Base-by-base conservation (phyloP, 2,888 invertebrate genomes). In the Pteria penguin region DNA sequence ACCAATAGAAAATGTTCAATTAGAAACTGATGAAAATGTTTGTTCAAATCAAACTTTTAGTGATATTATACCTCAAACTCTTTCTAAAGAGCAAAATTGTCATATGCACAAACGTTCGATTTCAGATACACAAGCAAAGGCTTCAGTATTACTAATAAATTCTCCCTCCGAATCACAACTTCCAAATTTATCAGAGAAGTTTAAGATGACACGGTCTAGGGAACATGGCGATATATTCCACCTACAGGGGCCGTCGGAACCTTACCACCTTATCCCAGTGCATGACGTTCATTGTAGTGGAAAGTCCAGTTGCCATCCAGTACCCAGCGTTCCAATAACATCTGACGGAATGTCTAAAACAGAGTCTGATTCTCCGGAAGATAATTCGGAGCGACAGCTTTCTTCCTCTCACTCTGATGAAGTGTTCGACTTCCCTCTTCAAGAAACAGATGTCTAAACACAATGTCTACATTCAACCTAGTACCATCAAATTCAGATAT, bases 191-290 rank as follows among this genome's bases (percentile, higher is more conserved):
- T 80, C 83, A 4, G 78, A 80, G 3, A 79, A 72, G 27, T 82
- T 71, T 65, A 63, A 76, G 3, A 88, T 88, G 85, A 84, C 83
- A 70, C 80, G 88, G 11, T 87, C 87, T 22, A 85, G 81, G 8
- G 88, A 88, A 67, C 84, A 86, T 69, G 85, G 82, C 5, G 88
- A 89, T 72, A 86, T 88, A 60, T 83, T 85, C 29, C 85, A 86
- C 61, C 73, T 87, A 68, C 79, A 83, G 65, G 88, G 87, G 63
- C 75, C 82, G 36, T 76, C 81, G 27, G 80, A 81, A 70, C 83
- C 87, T 8, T 87, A 86, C 79, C 81, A 82, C 22, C 45, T 70
- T 36, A 65, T 72, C 24, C 71, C 72, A 4, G 26, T 58, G 26
- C 69, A 68, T 11, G 70, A 72, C 22, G 33, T 58, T 5, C 36